phyloP scores from a whole-genome alignment of 2,113 vertebrate genomes.

The Rhodinocichla rosea region DNA sequence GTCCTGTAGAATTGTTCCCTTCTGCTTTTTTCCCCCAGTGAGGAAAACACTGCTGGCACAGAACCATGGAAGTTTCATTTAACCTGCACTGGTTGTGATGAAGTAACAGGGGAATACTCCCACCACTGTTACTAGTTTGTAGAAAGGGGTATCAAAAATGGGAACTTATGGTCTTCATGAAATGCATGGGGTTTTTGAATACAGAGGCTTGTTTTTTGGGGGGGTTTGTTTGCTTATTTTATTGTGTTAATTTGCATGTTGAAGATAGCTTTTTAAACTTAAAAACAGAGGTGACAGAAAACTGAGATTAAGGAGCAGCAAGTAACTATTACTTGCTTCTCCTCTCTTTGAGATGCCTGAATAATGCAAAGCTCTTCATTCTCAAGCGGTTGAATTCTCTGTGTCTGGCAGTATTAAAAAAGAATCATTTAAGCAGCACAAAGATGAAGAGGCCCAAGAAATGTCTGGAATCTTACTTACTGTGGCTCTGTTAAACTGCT shows the following conservation, averaged over 20 bases:
- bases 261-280: background rate
- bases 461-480: background rate
- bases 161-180: background rate
- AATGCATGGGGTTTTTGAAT: rapidly evolving
- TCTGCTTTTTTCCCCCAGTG: background rate
- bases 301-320: background rate
- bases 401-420: background rate
- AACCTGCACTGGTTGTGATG: background rate
- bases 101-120: background rate
- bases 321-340: background rate
- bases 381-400: background rate
- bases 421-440: background rate
- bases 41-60: background rate
- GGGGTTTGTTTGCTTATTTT: background rate
- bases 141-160: background rate
- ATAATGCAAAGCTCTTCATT: background rate
- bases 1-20: background rate
- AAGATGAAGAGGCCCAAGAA: background rate
- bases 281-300: background rate
- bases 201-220: rapidly evolving
- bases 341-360: background rate
- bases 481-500: background rate
- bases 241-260: background rate
- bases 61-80: background rate
- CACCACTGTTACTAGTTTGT: background rate